Base-by-base conservation (phyloP, 2,888 invertebrate genomes). In the Bellardia bayeri region DNA sequence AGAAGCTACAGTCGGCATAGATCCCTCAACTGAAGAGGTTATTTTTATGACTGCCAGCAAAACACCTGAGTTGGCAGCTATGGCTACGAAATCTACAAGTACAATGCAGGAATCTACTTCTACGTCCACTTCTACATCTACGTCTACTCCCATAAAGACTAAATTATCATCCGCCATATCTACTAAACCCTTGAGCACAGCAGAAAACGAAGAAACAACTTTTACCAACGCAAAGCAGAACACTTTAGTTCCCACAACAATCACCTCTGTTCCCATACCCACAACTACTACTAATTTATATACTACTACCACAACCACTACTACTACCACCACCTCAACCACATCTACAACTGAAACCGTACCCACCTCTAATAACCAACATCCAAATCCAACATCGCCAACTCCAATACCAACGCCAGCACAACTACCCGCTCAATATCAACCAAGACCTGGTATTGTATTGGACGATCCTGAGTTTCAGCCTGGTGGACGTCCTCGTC, bases 391-490 rank as follows among this genome's bases (percentile, higher is more conserved):
- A 85, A 83, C 82, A 89, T 82, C 42, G 71, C 84, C 87, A 85
- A 86, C 87, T 83, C 74, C 89, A 49, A 68, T 86, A 64, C 83
- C 89, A 42, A 86, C 90, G 81, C 87, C 91, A 68, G 89, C 90
- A 83, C 89, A 91, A 63, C 89, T 91, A 49, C 89, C 90, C 13
- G 88, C 90, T 58, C 87, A 96, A 0, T 97, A 97, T 92, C 95
- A 96, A 40, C 97, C 97, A 0, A 94, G 97, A 11, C 97, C 97
- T 0, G 98, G 98, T 30, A 97, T 98, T 80, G 98, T 98, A 0
- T 94, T 98, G 14, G 97, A 98, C 89, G 98, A 98, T 91, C 95
- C 97, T 0, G 97, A 97, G 92, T 97, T 96, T 93, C 96, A 96
- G 90, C 97, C 96, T 0, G 96, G 95, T 37, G 92, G 89, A 30